A percentile compares a stretch with the other conserved stretches of the same genome.
These are phyloP conservation scores for Sceloporus undulatus DNA, from an alignment of 2,113 vertebrate genomes.

Conservation along the genomic window DNA sequence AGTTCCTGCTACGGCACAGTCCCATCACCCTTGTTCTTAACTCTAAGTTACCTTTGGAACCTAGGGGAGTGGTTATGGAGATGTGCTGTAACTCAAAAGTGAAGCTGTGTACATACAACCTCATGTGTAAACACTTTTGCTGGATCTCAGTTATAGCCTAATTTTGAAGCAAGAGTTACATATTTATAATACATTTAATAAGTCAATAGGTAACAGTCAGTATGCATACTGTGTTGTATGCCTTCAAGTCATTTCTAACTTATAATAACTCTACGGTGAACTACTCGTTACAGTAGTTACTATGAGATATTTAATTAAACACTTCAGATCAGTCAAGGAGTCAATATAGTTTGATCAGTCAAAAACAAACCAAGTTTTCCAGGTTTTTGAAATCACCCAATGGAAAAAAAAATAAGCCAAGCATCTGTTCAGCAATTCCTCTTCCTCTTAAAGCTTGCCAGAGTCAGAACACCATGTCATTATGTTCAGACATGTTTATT, in stretches of 20 bases:
- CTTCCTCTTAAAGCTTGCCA: constrained; percentile 43
- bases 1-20: neutral
- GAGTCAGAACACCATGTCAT: constrained; percentile 63
- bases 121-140: neutral
- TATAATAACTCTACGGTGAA: no score
- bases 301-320: neutral
- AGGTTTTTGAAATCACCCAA: neutral
- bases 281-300: neutral
- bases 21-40: neutral
- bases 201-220: neutral
- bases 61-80: neutral
- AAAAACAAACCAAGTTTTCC: neutral
- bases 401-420: neutral
- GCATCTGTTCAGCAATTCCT: constrained; percentile 62
- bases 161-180: neutral
- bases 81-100: neutral
- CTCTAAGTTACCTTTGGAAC: neutral
- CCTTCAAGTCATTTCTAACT: no score
- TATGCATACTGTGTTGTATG: neutral
- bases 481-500: constrained; percentile 54
- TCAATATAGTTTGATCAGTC: neutral
- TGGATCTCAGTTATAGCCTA: neutral
- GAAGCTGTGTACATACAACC: neutral
- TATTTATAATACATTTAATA: neutral
- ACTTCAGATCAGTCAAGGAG: neutral